These are phyloP conservation scores for Tringa solitaria DNA, from an alignment of 2,113 vertebrate species.

Conservation along the genomic window DNA sequence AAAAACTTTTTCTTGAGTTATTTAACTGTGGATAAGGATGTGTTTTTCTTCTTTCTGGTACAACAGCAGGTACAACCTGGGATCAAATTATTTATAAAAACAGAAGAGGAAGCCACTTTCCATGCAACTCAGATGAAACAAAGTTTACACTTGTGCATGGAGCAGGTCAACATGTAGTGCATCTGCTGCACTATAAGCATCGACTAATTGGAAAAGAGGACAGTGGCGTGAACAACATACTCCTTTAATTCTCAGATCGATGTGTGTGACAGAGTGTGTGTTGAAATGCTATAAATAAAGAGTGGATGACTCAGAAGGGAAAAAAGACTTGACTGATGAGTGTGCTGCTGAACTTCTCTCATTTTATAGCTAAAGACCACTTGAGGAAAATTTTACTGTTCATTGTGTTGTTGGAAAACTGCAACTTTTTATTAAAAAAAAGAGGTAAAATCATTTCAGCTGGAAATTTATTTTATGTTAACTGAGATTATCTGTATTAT, in stretches of 20 bases:
- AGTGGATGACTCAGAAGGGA: not conserved
- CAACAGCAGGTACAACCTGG: not conserved
- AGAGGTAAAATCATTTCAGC: not conserved
- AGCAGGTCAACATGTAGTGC: fast-evolving
- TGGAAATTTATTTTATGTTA: not conserved
- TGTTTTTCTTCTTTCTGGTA: not conserved
- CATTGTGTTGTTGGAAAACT: not conserved
- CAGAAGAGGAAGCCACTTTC: not conserved
- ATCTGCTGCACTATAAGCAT: not conserved
- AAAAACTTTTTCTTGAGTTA: not conserved
- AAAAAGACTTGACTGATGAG: not conserved
- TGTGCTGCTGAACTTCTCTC: not conserved
- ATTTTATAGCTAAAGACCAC: not conserved
- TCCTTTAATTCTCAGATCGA: not conserved
- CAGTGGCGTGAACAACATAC: fast-evolving
- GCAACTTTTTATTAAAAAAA: not conserved
- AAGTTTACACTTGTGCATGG: not conserved
- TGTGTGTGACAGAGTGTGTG: not conserved
- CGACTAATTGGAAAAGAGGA: not conserved
- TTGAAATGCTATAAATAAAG: not conserved
- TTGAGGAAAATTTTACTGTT: not conserved
- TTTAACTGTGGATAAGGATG: not conserved
- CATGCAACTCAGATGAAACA: not conserved
- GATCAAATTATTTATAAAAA: not conserved
- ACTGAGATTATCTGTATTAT: fast-evolving